Conservation (phyloP, 2,797 vertebrate species). For the Neosilurus mollespiculum region DNA sequence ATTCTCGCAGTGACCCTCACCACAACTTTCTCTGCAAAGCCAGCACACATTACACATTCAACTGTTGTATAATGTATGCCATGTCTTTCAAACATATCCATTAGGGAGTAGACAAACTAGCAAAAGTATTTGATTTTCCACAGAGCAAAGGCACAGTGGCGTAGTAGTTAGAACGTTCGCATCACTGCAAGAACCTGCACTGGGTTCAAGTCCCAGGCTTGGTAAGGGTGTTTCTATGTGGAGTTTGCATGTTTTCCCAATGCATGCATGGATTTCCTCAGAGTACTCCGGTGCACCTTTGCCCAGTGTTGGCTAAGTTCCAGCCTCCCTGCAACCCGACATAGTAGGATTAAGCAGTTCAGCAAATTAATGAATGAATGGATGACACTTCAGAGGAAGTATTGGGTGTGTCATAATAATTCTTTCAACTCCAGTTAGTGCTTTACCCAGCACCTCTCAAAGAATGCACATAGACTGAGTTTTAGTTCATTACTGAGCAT, state of each 20-base stretch:
- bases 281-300: no score
- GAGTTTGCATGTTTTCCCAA: no score
- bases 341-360: no score
- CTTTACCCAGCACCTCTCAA: not conserved
- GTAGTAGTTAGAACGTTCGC: no score
- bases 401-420: not conserved
- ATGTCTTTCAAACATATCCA: not conserved
- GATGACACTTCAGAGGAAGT: not conserved
- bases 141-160: not conserved
- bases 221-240: no score
- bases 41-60: conserved; percentile 27
- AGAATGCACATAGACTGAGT: no score
- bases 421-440: not conserved
- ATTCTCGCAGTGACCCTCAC: conserved; percentile 60
- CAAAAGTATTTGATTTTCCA: not conserved
- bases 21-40: conserved; percentile 27
- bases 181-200: no score
- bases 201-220: no score
- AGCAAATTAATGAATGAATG: no score
- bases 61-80: conserved; percentile 5
- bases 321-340: no score
- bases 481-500: not conserved
- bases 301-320: no score
- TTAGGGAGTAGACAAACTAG: not conserved
- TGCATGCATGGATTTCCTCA: no score